Conservation (phyloP, 2,797 vertebrate genomes). For the Pseudopleuronectes americanus region DNA sequence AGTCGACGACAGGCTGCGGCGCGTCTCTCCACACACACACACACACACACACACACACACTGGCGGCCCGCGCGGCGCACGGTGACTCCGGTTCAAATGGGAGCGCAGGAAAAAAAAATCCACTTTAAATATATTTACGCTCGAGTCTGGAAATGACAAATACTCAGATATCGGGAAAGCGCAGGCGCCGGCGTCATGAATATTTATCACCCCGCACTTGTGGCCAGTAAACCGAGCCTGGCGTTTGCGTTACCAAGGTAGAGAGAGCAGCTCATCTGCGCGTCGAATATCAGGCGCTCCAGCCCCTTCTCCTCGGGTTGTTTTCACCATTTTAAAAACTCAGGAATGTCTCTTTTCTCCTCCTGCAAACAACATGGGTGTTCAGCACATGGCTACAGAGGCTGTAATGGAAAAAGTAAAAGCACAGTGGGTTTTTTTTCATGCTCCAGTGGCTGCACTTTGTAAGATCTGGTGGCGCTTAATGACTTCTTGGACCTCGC, state of each 20-base stretch:
- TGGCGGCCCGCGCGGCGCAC: not conserved
- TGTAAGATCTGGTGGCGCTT: not conserved
- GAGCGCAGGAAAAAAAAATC: constrained; percentile 50
- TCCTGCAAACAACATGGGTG: not conserved
- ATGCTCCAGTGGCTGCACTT: not conserved
- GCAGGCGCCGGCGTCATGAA: constrained; percentile 73
- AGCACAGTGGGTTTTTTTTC: not conserved
- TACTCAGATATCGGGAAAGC: constrained; percentile 58
- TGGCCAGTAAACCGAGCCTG: constrained; percentile 75
- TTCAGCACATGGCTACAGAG: not conserved
- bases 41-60: too few species aligned
- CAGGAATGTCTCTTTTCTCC: not conserved
- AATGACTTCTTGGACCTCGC: not conserved
- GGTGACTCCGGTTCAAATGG: constrained; percentile 61
- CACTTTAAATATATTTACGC: constrained; percentile 75
- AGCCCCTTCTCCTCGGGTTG: constrained; percentile 1
- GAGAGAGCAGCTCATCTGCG: constrained; percentile 52
- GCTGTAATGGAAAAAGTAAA: not conserved
- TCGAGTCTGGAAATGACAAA: constrained; percentile 69
- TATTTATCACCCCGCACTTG: constrained; percentile 77
- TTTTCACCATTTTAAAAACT: constrained; percentile 33
- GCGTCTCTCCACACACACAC: constrained; percentile 13
- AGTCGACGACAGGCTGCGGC: constrained; percentile 56
- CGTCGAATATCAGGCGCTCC: constrained; percentile 45
- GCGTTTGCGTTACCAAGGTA: constrained; percentile 70